Evolutionary conservation across 2,797 vertebrate species (phyloP).

Genomic region (Halcyon badia): DNA sequence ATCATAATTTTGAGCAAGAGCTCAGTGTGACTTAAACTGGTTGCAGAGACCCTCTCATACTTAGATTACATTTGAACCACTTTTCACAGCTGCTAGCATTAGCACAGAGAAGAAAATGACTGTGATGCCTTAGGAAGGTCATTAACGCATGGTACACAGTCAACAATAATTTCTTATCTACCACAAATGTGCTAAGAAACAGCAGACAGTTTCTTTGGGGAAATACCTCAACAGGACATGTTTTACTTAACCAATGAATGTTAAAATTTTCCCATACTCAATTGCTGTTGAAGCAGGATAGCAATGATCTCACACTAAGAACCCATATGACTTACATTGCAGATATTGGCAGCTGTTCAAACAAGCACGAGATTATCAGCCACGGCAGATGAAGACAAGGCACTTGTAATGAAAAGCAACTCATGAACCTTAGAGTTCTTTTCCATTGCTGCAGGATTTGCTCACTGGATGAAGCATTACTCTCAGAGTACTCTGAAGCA

Average conservation of each 20-base stretch:
- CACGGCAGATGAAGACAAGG: not conserved
- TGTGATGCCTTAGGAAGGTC: not conserved
- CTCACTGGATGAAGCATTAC: not conserved
- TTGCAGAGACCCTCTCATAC: not conserved
- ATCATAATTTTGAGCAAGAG: not conserved
- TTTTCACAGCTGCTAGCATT: not conserved
- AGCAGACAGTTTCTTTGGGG: not conserved
- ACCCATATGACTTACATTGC: not conserved
- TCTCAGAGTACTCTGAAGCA: not conserved
- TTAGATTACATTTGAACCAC: not conserved
- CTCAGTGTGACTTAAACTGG: not conserved
- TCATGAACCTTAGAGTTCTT: not conserved
- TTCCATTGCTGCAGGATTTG: not conserved
- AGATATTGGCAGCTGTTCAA: not conserved
- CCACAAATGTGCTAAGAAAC: not conserved
- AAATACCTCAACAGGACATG: not conserved
- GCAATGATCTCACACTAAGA: not conserved
- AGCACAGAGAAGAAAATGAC: not conserved
- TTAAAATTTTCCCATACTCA: not conserved
- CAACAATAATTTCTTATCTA: not conserved
- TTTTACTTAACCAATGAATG: not conserved
- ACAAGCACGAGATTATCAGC: not conserved
- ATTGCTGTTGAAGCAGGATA: not conserved
- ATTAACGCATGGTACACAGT: not conserved
- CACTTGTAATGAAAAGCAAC: not conserved